Conservation (phyloP, 2,113 vertebrate genomes). For the Poecilia latipinna region DNA sequence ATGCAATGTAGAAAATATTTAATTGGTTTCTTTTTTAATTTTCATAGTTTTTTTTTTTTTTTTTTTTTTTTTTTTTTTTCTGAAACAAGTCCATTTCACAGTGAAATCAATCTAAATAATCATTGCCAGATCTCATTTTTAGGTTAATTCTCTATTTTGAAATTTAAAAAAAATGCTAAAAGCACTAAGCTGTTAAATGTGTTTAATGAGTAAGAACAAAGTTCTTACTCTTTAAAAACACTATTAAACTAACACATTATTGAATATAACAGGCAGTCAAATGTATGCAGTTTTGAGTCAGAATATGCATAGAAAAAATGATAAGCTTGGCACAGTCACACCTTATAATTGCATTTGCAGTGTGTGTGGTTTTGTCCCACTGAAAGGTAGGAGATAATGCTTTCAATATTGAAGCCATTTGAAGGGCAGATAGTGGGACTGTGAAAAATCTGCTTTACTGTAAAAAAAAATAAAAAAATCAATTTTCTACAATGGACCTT, state of each 20-base stretch:
- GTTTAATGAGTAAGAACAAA: background rate
- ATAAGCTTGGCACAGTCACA: background rate
- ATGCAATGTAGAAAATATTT: too few relatives aligned
- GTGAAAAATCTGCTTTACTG: background rate
- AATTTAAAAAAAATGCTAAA: background rate
- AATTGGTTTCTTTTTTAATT: too few relatives aligned
- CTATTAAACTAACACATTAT: background rate
- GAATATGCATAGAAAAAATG: slow-evolving; percentile 1
- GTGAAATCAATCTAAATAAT: background rate
- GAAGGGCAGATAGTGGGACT: slow-evolving; percentile 6
- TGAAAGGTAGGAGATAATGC: background rate
- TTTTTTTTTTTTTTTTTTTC: too few relatives aligned
- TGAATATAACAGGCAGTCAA: background rate
- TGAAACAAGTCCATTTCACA: background rate
- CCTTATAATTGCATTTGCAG: slow-evolving; percentile 10
- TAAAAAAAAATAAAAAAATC: background rate
- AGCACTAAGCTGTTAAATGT: background rate
- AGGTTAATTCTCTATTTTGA: background rate
- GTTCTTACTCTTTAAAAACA: background rate
- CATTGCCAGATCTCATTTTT: slow-evolving; percentile 9
- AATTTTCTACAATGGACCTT: slow-evolving; percentile 8
- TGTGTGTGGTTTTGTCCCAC: background rate
- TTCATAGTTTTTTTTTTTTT: too few relatives aligned
- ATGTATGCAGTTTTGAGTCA: background rate
- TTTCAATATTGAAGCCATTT: slow-evolving; percentile 8